Evolutionary conservation across 2,888 invertebrate species (phyloP).

Genomic region (Villa cingulata): DNA sequence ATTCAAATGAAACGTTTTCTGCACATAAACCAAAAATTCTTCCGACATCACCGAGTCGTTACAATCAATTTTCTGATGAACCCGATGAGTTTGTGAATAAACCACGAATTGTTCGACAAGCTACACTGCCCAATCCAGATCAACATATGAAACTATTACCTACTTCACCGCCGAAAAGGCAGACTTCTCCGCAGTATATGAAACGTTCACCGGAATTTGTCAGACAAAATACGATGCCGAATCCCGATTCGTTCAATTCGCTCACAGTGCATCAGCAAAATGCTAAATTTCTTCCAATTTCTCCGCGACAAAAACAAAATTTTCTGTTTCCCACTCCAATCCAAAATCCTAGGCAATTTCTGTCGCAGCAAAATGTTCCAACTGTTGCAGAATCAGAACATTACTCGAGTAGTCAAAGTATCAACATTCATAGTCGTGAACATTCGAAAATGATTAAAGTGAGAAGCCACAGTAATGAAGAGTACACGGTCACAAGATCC

Average conservation of each 20-base stretch:
- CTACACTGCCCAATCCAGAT: conserved; percentile 30
- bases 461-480: conserved; percentile 35
- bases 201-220: conserved; percentile 33
- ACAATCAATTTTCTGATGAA: conserved; percentile 14
- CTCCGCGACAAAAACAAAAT: conserved; percentile 32
- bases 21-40: conserved; percentile 22
- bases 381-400: conserved; percentile 28
- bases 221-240: conserved; percentile 33
- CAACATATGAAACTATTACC: conserved; percentile 32
- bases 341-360: conserved; percentile 29
- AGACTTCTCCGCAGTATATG: conserved; percentile 28
- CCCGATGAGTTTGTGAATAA: conserved; percentile 22
- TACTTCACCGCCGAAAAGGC: conserved; percentile 34
- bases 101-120: conserved; percentile 29
- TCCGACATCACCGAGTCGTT: conserved; percentile 27
- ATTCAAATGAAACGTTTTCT: conserved; percentile 8
- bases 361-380: conserved; percentile 34
- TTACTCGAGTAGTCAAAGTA: conserved; percentile 32
- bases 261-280: conserved; percentile 25
- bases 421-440: conserved; percentile 30
- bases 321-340: conserved; percentile 31
- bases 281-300: conserved; percentile 31
- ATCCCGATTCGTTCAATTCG: conserved; percentile 32
- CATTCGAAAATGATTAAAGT: conserved; percentile 35
- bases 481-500: conserved; percentile 29